Percentiles rank a stretch among this genome's conserved stretches.
These are phyloP conservation scores for Polylopha cassiicola DNA, from an alignment of 2,888 invertebrate genomes.

Conservation along the genomic window DNA sequence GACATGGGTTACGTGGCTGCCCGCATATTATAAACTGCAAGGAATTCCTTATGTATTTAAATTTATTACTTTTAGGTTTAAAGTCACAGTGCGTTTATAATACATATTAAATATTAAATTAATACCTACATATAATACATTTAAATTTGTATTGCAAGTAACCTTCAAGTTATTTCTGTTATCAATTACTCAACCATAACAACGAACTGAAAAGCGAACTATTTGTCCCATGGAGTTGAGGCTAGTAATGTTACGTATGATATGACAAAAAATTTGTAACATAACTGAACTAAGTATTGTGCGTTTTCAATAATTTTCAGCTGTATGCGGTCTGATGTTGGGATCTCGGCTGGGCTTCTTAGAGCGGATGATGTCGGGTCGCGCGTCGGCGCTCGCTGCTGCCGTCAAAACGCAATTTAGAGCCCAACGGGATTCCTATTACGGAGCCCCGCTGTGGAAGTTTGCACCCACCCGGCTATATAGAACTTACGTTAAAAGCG, in stretches of 20 bases:
- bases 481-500: slow-evolving; percentile 82
- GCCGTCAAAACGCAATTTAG: slow-evolving; percentile 87
- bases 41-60: slow-evolving; percentile 4
- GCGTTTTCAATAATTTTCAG: no score
- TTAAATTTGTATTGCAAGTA: no score
- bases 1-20: slow-evolving; percentile 25
- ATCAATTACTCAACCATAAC: no score
- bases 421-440: slow-evolving; percentile 88
- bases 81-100: no score
- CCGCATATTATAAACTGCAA: slow-evolving; percentile 7
- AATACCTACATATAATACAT: no score
- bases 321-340: slow-evolving; percentile 86
- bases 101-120: no score
- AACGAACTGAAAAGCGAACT: no score
- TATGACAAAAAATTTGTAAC: no score
- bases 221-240: no score
- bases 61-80: slow-evolving; percentile 1
- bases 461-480: slow-evolving; percentile 85
- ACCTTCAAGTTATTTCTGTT: no score
- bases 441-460: slow-evolving; percentile 90
- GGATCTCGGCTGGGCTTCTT: slow-evolving; percentile 88
- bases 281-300: no score
- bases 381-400: slow-evolving; percentile 80
- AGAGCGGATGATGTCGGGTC: slow-evolving; percentile 75
- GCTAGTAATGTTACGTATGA: no score